Conservation (phyloP, 2,797 vertebrate genomes). For the Mareca penelope region DNA sequence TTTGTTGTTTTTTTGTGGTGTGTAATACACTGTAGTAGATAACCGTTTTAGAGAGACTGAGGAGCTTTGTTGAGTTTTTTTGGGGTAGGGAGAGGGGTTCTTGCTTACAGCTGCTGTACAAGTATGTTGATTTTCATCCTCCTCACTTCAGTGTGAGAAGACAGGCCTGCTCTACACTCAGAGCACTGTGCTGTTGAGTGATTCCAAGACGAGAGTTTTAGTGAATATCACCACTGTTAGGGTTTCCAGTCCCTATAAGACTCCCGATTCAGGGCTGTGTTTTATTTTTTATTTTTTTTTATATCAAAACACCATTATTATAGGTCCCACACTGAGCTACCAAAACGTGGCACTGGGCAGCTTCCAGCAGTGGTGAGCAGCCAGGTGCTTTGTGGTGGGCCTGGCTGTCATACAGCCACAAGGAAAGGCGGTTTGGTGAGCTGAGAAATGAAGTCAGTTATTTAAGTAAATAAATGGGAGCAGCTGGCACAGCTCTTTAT, state of each 20-base stretch:
- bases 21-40: not conserved
- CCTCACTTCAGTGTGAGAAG: not conserved
- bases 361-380: not conserved
- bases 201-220: not conserved
- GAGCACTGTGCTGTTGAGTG: not conserved
- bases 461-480: not conserved
- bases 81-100: not conserved
- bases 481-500: not conserved
- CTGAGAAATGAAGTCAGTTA: not conserved
- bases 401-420: not conserved
- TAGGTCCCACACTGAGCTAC: fast-evolving
- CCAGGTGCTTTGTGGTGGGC: not conserved
- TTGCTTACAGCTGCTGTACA: not conserved
- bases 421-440: not conserved
- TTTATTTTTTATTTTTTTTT: not conserved
- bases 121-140: not conserved
- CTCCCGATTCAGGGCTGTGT: not conserved
- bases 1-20: not conserved
- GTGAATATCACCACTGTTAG: not conserved
- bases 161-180: not conserved
- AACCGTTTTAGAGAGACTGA: not conserved
- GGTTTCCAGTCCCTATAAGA: not conserved
- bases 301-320: not conserved
- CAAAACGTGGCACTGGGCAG: not conserved
- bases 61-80: not conserved